Evolutionary conservation across 1,140 invertebrate species (phyloP).

Genomic region (Palaemon carinicauda): DNA sequence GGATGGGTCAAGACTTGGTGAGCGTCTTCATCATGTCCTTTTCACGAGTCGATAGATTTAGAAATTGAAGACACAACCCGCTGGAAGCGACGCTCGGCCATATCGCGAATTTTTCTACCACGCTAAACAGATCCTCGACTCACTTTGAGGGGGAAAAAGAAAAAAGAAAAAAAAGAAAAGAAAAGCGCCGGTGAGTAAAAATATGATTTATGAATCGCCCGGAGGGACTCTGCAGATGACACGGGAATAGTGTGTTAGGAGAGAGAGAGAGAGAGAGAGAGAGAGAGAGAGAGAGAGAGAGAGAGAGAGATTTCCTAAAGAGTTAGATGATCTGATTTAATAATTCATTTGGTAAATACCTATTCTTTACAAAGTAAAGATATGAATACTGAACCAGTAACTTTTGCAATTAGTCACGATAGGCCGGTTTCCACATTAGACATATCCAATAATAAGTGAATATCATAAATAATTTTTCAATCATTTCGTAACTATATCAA

Average conservation of each 20-base stretch:
- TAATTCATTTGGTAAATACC: no score
- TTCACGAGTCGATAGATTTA: no score
- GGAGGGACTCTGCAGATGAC: constrained; percentile 35
- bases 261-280: not conserved
- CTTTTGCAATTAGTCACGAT: no score
- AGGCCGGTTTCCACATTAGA: no score
- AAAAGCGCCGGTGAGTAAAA: constrained; percentile 32
- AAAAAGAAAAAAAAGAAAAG: not conserved
- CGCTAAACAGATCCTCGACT: constrained; percentile 12
- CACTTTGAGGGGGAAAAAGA: not conserved
- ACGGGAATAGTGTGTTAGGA: constrained; percentile 11
- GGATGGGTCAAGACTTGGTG: no score
- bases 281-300: not conserved
- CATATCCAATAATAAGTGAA: no score
- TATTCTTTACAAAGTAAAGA: not conserved
- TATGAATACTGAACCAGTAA: no score
- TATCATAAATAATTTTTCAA: no score
- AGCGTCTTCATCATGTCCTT: no score
- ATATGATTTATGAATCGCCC: constrained; percentile 54
- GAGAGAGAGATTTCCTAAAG: not conserved
- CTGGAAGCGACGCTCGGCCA: no score
- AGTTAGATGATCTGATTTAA: not conserved
- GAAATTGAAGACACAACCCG: no score
- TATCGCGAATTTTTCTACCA: constrained; percentile 26
- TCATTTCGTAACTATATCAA: no score